These are phyloP conservation scores for Macrostomum lignano DNA, from an alignment of 1,140 invertebrate genomes.

Conservation along the genomic window DNA sequence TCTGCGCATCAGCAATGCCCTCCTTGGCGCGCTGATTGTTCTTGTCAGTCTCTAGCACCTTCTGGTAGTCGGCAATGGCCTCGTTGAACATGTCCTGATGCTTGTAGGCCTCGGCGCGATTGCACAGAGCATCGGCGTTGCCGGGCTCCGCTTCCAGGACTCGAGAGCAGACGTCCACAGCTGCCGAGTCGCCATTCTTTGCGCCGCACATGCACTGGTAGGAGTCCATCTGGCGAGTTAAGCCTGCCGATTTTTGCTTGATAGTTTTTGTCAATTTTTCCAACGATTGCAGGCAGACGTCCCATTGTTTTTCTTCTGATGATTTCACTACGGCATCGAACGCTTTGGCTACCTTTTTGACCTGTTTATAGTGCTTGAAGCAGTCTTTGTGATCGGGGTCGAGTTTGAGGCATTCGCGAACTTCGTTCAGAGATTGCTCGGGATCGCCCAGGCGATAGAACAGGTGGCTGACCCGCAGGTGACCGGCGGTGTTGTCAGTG, in stretches of 20 bases:
- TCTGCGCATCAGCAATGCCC: slow-evolving; percentile 57
- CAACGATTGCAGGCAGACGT: slow-evolving; percentile 44
- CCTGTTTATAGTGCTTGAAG: slow-evolving; percentile 77
- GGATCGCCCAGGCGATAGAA: slow-evolving; percentile 68
- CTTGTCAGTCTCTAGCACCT: slow-evolving; percentile 54
- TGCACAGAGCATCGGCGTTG: slow-evolving; percentile 45
- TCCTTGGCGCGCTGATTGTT: slow-evolving; percentile 53
- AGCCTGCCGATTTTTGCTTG: slow-evolving; percentile 28
- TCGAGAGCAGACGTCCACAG: slow-evolving; percentile 44
- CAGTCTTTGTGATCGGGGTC: slow-evolving; percentile 90
- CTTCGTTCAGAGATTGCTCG: slow-evolving; percentile 59
- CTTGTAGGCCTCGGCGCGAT: slow-evolving; percentile 49
- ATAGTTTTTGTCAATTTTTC: slow-evolving; percentile 35
- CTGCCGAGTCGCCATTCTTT: too few relatives aligned
- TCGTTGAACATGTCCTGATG: slow-evolving; percentile 3
- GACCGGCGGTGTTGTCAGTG: slow-evolving; percentile 64
- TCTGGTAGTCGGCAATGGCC: slow-evolving; percentile 59
- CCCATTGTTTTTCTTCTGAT: slow-evolving; percentile 39
- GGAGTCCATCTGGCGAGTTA: slow-evolving; percentile 41
- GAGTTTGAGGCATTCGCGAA: slow-evolving; percentile 79
- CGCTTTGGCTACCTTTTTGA: slow-evolving; percentile 74
- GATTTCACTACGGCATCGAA: slow-evolving; percentile 42
- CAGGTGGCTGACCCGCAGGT: slow-evolving; percentile 46
- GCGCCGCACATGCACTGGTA: slow-evolving; percentile 25
- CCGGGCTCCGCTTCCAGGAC: slow-evolving; percentile 44